Evolutionary conservation across 2,888 invertebrate species (phyloP), one percentile per base, ranked within the genome.

Genomic region (Linyphia triangularis): DNA sequence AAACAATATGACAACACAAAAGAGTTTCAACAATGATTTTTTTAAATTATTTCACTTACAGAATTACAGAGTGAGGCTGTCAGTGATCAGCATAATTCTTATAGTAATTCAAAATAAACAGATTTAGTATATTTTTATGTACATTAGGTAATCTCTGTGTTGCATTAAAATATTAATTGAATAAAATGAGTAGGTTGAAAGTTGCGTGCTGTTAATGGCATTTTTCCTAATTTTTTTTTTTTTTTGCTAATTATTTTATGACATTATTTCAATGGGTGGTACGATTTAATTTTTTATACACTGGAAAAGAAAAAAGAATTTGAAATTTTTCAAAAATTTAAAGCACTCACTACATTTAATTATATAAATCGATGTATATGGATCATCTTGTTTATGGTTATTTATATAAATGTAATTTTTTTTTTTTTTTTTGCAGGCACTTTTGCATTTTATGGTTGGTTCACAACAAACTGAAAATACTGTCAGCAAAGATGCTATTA

Each of bases 401-500:
- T 24, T 37, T 63, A n/a, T 77, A 22, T 40, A 63, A 19, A 33
- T 33, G 57, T 30, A n/a, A 16, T 16, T 24, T 77, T 2, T 6
- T 37, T 24, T 75, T 28, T 65, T 65, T 24, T 2, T 37, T 5
- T 81, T 81, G 19, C 91, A 93, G 93, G 98, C 98, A 92, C 97
- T 99, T 19, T 94, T 99, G 24, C 98, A 99, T 93, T 99, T 97
- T 92, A 97, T 99, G 97, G 93, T 94, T 9, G 98, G 98, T 67
- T 89, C 89, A 0, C 89, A 90, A 9, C 89, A 86, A 37, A 28
- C 88, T 24, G 91, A 92, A 28, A 92, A 92, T 67, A 96, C 96
- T 79, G 97, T 98, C 91, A 97, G 97, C 78, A 96, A 96, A 0
- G 98, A 99, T 93, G 98, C 99, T n/a, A 97, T 98, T 1, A 94